A percentile compares a stretch with the other conserved stretches of the same genome.
phyloP scores from a whole-genome alignment of 2,113 vertebrate genomes.

The Nyctibius bracteatus region DNA sequence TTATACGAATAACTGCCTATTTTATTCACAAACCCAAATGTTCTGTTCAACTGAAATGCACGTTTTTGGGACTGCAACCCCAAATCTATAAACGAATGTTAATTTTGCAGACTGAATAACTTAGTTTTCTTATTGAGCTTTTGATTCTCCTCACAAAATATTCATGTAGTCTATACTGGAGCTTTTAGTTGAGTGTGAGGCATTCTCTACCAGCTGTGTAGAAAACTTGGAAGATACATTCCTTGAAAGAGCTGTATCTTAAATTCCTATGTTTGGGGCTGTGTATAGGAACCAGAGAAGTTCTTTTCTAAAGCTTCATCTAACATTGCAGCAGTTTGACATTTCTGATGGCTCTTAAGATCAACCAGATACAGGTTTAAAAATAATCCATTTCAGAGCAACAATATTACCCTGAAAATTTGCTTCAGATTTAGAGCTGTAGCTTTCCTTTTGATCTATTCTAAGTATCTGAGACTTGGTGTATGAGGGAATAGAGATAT shows the following conservation, averaged over 20 bases:
- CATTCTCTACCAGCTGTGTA: neutral
- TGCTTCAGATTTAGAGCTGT: slow-evolving; percentile 3
- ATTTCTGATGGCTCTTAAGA: slow-evolving; percentile 15
- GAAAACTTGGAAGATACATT: neutral
- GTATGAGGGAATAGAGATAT: neutral
- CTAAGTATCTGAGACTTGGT: neutral
- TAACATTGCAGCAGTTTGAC: neutral
- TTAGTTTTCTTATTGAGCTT: neutral
- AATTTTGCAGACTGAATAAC: neutral
- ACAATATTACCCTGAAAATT: slow-evolving; percentile 11
- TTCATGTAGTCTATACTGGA: neutral
- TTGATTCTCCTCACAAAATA: neutral
- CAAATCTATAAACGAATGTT: neutral
- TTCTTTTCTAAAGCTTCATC: neutral
- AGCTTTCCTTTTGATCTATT: slow-evolving; percentile 36
- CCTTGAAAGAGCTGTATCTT: neutral
- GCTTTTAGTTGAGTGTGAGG: neutral
- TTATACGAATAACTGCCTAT: neutral
- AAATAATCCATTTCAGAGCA: slow-evolving; percentile 2
- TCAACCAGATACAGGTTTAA: neutral
- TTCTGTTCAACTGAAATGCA: neutral
- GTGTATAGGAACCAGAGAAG: neutral
- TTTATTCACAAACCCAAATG: neutral
- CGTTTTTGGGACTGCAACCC: neutral
- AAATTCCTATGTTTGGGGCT: neutral